Evolutionary conservation across 2,888 invertebrate species (phyloP).

Genomic region (Molorchus minor): DNA sequence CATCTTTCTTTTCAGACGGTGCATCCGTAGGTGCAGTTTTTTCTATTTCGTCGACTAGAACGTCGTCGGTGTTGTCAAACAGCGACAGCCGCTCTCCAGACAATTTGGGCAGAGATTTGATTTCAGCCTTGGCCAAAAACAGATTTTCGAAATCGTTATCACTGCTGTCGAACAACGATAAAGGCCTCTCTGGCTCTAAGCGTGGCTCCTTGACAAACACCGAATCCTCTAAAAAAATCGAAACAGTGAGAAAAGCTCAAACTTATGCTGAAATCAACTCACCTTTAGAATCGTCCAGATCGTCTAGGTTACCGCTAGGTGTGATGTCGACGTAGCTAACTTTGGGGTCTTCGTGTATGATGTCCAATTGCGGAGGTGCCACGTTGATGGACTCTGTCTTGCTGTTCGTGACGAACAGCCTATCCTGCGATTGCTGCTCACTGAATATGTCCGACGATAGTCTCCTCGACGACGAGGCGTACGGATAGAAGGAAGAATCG

Average conservation of each 20-base stretch:
- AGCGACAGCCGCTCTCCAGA: conserved; percentile 1
- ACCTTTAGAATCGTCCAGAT: conserved; percentile 31
- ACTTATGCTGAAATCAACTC: too few species aligned
- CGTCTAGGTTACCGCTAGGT: conserved; percentile 44
- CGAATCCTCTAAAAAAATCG: neutral
- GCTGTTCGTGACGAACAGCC: conserved; percentile 49
- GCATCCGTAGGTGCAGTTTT: neutral
- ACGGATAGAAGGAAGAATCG: conserved; percentile 51
- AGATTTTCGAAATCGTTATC: conserved; percentile 6
- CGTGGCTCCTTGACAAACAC: neutral
- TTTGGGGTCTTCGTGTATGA: conserved; percentile 42
- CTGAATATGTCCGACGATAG: conserved; percentile 51
- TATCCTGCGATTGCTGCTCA: conserved; percentile 51
- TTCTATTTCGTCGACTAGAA: neutral
- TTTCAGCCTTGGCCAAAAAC: neutral
- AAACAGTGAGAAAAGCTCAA: neutral
- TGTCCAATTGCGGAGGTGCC: conserved; percentile 27
- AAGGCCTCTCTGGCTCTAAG: neutral
- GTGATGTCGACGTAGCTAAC: conserved; percentile 38
- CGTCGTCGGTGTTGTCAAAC: neutral
- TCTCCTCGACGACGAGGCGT: conserved; percentile 49
- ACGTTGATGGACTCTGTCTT: conserved; percentile 34
- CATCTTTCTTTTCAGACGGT: neutral
- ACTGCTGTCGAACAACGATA: conserved; percentile 14
- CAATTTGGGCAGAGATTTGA: neutral